Conservation (phyloP, 2,797 vertebrate species). For the Arctocebus calabarensis region DNA sequence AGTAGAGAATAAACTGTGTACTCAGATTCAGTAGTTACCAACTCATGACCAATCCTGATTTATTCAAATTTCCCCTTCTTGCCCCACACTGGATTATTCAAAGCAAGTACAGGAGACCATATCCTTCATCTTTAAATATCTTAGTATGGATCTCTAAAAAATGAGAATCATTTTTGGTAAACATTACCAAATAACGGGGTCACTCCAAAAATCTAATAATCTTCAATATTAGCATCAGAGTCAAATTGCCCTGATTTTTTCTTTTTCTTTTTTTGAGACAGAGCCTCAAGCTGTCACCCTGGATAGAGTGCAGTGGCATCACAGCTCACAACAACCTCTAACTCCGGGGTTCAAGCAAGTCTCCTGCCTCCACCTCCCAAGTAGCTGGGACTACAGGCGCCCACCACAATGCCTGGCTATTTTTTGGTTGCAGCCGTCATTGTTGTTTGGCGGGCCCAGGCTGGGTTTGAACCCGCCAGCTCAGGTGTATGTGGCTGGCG, state of each 20-base stretch:
- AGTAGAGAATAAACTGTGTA: neutral
- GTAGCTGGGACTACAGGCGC: too few relatives aligned
- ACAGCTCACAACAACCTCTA: too few relatives aligned
- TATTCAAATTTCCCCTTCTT: neutral
- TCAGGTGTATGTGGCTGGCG: too few relatives aligned
- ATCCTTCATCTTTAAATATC: slow-evolving; percentile 32
- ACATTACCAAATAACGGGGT: neutral
- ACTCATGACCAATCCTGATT: neutral
- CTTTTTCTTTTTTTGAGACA: neutral
- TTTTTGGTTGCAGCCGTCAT: too few relatives aligned
- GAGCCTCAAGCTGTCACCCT: too few relatives aligned
- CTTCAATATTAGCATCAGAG: slow-evolving; percentile 23
- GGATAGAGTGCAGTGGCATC: too few relatives aligned
- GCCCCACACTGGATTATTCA: neutral
- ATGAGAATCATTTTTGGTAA: neutral
- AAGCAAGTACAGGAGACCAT: neutral
- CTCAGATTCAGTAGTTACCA: neutral
- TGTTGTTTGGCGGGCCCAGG: too few relatives aligned
- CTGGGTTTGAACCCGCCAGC: too few relatives aligned
- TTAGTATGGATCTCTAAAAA: neutral
- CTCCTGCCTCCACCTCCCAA: too few relatives aligned
- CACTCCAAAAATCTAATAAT: slow-evolving; percentile 9
- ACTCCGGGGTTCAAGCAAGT: too few relatives aligned
- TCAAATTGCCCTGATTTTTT: slow-evolving; percentile 34
- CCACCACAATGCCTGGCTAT: too few relatives aligned